Evolutionary conservation across 2,888 invertebrate genomes (phyloP).

Genomic region (Oconnorella tubifera): DNA sequence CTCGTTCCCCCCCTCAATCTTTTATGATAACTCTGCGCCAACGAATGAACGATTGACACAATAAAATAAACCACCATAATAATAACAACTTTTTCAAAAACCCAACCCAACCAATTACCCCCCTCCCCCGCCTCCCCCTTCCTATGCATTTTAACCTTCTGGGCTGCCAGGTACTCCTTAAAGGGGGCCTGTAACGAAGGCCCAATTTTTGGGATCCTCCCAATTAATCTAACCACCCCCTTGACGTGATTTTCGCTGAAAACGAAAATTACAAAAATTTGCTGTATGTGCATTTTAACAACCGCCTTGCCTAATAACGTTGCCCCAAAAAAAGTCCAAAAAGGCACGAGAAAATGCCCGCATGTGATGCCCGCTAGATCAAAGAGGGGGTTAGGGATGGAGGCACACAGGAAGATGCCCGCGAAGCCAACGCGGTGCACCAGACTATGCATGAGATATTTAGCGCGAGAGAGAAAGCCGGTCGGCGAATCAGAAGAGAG

Average conservation of each 20-base stretch:
- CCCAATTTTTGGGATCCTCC: constrained; percentile 74
- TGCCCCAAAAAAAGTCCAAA: constrained; percentile 99
- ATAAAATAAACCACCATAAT: constrained; percentile 92
- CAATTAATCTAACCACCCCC: constrained; percentile 56
- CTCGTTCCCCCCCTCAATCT: not conserved
- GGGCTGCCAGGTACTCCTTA: constrained; percentile 79
- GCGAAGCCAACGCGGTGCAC: constrained; percentile 92
- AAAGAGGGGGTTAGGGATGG: constrained; percentile 98
- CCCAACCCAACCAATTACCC: constrained; percentile 65
- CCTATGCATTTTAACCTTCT: constrained; percentile 76
- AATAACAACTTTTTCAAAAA: constrained; percentile 85
- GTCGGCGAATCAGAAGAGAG: not conserved
- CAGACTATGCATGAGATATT: constrained; percentile 70
- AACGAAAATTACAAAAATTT: constrained; percentile 59
- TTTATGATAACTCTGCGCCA: constrained; percentile 88
- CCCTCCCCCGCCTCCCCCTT: constrained; percentile 58
- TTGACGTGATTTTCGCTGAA: constrained; percentile 81
- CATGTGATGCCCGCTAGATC: constrained; percentile 98
- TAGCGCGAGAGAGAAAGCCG: constrained; percentile 68
- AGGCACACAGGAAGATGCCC: constrained; percentile 92
- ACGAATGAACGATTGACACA: constrained; percentile 90
- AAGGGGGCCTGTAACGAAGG: constrained; percentile 79
- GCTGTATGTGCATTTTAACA: constrained; percentile 88
- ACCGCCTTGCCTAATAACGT: constrained; percentile 95
- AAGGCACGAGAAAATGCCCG: constrained; percentile 97